These are phyloP conservation scores for Silurus asotus DNA, from an alignment of 2,113 vertebrate species.

Conservation along the genomic window DNA sequence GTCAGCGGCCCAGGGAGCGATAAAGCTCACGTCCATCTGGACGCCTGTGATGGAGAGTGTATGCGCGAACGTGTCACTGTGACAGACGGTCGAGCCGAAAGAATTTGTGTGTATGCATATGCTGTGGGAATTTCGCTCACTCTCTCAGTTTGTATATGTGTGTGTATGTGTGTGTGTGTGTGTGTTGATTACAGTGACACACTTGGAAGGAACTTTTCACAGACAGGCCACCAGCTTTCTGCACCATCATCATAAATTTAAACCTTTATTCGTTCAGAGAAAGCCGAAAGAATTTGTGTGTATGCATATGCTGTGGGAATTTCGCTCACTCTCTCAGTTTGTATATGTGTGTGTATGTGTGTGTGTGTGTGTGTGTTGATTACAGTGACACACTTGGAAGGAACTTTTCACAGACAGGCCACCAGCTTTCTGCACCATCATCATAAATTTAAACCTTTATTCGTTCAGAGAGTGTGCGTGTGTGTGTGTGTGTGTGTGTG, in stretches of 20 bases:
- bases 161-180: neutral
- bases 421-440: constrained; percentile 82
- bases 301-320: constrained; percentile 8
- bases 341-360: neutral
- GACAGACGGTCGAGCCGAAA: constrained; percentile 3
- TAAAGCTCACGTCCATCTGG: constrained; percentile 95
- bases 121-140: constrained; percentile 12
- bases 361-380: constrained; percentile 33
- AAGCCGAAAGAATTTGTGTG: constrained; percentile 11
- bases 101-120: constrained; percentile 15
- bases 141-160: neutral
- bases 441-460: constrained; percentile 96
- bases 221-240: constrained; percentile 65
- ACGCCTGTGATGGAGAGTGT: constrained; percentile 82
- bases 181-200: neutral
- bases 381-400: neutral
- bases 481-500: constrained; percentile 38
- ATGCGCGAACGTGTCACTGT: constrained; percentile 8
- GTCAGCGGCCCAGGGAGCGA: constrained; percentile 94
- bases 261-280: constrained; percentile 84
- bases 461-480: constrained; percentile 66
- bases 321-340: neutral
- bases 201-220: neutral
- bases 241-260: constrained; percentile 95
- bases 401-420: constrained; percentile 15